Conservation (phyloP, 2,888 invertebrate species). For the Euzophera pinguis region DNA sequence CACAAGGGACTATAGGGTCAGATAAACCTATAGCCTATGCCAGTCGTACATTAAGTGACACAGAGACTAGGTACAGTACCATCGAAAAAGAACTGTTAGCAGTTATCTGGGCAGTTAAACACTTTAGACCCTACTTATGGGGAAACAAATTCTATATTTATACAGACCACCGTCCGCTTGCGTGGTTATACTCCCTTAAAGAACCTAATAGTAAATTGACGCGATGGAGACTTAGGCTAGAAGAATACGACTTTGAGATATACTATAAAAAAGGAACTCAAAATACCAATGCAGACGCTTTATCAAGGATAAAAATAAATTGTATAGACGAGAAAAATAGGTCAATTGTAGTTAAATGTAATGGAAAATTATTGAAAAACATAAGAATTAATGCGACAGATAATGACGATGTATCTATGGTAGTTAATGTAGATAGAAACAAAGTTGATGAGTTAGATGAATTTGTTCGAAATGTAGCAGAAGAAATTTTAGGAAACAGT, state of each 20-base stretch:
- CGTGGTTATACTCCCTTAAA: conserved; percentile 41
- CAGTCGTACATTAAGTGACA: conserved; percentile 26
- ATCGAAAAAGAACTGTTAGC: conserved; percentile 44
- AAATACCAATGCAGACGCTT: conserved; percentile 32
- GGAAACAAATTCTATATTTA: conserved; percentile 40
- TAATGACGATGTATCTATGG: conserved; percentile 10
- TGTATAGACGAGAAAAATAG: conserved; percentile 5
- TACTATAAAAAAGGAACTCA: conserved; percentile 31
- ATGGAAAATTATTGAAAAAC: not conserved
- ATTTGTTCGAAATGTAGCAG: not conserved
- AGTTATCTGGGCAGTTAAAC: conserved; percentile 41
- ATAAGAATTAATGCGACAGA: conserved; percentile 6
- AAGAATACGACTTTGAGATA: conserved; percentile 23
- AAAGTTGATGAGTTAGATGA: not conserved
- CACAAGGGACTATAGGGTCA: conserved; percentile 27
- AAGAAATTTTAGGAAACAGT: not conserved
- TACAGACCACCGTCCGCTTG: conserved; percentile 46
- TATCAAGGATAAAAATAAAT: conserved; percentile 23
- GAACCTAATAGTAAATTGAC: conserved; percentile 42
- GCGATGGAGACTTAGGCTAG: conserved; percentile 38
- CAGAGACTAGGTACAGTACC: conserved; percentile 28
- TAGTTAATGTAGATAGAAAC: conserved; percentile 15
- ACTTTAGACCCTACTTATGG: conserved; percentile 41
- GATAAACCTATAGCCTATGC: conserved; percentile 31
- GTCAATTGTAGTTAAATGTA: conserved; percentile 16